Evolutionary conservation across 2,888 invertebrate genomes (phyloP).

Genomic region (Cantharis rufa): DNA sequence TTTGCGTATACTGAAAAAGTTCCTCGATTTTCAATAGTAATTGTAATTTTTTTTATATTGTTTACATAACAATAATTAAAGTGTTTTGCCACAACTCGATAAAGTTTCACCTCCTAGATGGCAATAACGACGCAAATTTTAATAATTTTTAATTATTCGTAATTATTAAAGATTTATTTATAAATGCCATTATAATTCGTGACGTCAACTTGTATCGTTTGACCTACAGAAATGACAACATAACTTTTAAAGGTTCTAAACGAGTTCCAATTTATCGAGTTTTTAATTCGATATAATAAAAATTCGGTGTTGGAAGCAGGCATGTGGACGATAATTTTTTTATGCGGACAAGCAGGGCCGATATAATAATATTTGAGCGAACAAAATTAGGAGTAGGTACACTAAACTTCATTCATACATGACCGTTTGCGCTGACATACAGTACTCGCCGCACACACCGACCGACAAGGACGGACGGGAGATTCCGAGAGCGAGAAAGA

Average conservation of each 20-base stretch:
- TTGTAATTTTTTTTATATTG: too few relatives aligned
- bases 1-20: too few relatives aligned
- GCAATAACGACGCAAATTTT: not conserved
- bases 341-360: not conserved
- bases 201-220: not conserved
- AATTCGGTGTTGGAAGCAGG: not conserved
- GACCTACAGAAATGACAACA: not conserved
- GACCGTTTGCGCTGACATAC: constrained; percentile 7
- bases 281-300: not conserved
- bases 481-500: constrained; percentile 51
- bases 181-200: not conserved
- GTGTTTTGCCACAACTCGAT: not conserved
- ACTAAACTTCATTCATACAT: constrained; percentile 22
- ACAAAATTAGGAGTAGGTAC: constrained; percentile 12
- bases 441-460: constrained; percentile 6
- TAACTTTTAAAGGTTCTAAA: not conserved
- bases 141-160: not conserved
- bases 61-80: too few relatives aligned
- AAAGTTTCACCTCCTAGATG: not conserved
- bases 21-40: too few relatives aligned
- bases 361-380: not conserved
- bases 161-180: not conserved
- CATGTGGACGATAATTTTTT: not conserved
- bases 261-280: not conserved
- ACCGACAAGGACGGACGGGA: constrained; percentile 49